Percentiles rank a stretch among this genome's conserved stretches.
phyloP scores from a whole-genome alignment of 2,888 invertebrate genomes.

The Aspidiotus rigidus region DNA sequence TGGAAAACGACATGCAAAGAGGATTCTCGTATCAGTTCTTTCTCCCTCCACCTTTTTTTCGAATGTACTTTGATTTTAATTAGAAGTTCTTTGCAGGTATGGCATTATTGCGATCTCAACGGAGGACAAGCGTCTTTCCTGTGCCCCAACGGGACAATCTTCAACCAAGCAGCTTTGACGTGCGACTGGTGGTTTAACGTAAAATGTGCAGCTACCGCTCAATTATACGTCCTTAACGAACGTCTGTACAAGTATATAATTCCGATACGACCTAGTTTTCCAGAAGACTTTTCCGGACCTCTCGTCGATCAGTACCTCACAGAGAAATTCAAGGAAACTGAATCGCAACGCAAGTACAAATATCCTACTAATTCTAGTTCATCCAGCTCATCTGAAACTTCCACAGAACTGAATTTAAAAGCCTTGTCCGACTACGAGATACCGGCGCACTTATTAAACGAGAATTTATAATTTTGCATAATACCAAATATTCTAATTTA shows the following conservation, averaged over 20 bases:
- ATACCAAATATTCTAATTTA: too few species aligned
- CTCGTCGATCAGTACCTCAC: constrained; percentile 77
- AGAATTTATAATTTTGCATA: constrained; percentile 10
- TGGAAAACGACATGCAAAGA: too few species aligned
- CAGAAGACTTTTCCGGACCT: constrained; percentile 81
- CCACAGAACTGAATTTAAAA: not conserved
- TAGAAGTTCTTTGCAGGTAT: constrained; percentile 52
- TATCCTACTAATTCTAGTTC: constrained; percentile 24
- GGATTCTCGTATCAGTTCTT: too few species aligned
- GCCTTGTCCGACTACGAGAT: constrained; percentile 22
- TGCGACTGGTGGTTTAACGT: constrained; percentile 94
- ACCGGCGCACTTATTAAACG: constrained; percentile 19
- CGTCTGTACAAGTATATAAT: constrained; percentile 79
- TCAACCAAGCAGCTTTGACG: constrained; percentile 77
- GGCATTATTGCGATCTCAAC: constrained; percentile 86
- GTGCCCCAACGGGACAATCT: constrained; percentile 83
- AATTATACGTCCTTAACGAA: constrained; percentile 79
- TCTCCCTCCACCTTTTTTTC: too few species aligned
- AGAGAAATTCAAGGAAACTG: constrained; percentile 77
- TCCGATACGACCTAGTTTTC: constrained; percentile 77
- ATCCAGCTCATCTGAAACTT: constrained; percentile 5
- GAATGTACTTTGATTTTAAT: not conserved
- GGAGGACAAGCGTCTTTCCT: constrained; percentile 83
- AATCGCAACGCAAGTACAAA: constrained; percentile 51
- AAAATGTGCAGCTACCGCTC: constrained; percentile 69